phyloP scores from a whole-genome alignment of 2,797 vertebrate genomes.

The Buphagus erythrorhynchus region DNA sequence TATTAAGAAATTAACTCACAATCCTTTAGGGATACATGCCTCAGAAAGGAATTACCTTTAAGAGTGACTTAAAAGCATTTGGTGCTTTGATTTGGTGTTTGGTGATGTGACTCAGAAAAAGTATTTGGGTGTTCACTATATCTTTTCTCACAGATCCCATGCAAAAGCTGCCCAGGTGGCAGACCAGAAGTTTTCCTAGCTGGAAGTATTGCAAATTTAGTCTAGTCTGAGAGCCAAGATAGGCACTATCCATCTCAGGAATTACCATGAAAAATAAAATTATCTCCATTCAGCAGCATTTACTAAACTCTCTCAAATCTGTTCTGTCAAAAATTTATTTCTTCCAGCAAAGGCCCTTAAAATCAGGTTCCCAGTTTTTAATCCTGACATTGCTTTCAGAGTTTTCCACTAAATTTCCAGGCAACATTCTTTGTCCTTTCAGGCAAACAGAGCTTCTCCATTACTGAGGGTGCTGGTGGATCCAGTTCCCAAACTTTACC shows the following conservation, averaged over 20 bases:
- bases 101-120: not conserved
- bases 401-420: not conserved
- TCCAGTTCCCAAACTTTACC: not conserved
- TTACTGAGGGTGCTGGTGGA: not conserved
- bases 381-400: not conserved
- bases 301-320: not conserved
- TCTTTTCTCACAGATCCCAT: not conserved
- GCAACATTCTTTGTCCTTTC: not conserved
- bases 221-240: not conserved
- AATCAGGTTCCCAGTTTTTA: not conserved
- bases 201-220: not conserved
- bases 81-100: not conserved
- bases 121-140: not conserved
- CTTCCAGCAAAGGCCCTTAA: not conserved
- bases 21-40: not conserved
- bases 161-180: not conserved
- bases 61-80: not conserved
- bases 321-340: not conserved
- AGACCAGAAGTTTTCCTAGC: not conserved
- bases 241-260: not conserved
- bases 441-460: not conserved
- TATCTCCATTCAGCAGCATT: not conserved
- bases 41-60: not conserved
- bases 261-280: not conserved
- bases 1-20: rapidly evolving